Percentiles rank a stretch among this genome's conserved stretches.
phyloP scores from a whole-genome alignment of 2,888 invertebrate genomes.

The Leptinotarsa haldemani region DNA sequence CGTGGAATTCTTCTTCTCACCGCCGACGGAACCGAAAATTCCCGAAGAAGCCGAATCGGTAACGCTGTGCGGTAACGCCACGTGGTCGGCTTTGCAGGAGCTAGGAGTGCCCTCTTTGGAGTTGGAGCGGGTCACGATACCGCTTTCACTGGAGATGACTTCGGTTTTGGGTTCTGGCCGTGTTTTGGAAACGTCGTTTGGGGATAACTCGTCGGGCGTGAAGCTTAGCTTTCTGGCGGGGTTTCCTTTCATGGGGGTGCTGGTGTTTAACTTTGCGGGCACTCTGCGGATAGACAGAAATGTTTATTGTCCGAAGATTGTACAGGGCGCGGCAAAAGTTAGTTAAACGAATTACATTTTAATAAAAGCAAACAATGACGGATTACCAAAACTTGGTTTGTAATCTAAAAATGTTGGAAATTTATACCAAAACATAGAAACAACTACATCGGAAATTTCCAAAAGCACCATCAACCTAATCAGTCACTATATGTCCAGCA shows the following conservation, averaged over 20 bases:
- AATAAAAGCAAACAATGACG: too few relatives aligned
- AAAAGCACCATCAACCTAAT: too few relatives aligned
- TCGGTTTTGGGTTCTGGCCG: conserved; percentile 25
- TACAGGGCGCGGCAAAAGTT: too few relatives aligned
- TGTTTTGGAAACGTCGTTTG: conserved; percentile 9
- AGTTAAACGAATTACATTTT: too few relatives aligned
- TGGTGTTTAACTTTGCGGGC: neutral
- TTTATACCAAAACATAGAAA: too few relatives aligned
- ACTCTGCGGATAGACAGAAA: neutral
- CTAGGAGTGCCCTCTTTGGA: conserved; percentile 33
- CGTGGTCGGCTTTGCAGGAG: neutral
- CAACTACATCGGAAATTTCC: too few relatives aligned
- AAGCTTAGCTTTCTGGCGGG: neutral
- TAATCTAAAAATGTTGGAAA: too few relatives aligned
- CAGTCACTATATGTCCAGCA: too few relatives aligned
- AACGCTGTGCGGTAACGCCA: neutral
- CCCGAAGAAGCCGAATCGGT: conserved; percentile 8
- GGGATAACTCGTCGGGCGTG: neutral
- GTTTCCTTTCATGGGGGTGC: neutral
- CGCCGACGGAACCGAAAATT: neutral
- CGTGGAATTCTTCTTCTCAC: conserved; percentile 36
- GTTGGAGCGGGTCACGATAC: conserved; percentile 56
- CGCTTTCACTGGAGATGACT: conserved; percentile 57
- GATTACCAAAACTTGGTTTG: too few relatives aligned
- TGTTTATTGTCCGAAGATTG: too few relatives aligned